These are phyloP conservation scores for Lottia gigantea DNA, from an alignment of 2,888 invertebrate genomes.

Conservation along the genomic window DNA sequence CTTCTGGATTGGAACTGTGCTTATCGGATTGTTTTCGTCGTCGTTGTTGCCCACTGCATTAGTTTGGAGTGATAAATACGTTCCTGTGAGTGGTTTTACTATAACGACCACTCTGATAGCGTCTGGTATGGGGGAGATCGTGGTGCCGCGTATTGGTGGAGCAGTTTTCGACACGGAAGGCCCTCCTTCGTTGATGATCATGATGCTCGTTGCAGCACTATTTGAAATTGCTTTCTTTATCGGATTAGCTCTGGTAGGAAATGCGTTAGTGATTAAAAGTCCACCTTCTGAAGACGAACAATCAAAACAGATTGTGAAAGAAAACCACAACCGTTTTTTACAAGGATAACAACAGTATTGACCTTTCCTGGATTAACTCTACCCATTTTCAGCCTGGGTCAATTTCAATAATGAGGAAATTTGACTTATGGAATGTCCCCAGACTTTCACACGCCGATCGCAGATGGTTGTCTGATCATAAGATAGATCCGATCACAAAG, in stretches of 20 bases:
- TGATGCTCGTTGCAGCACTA: conserved; percentile 11
- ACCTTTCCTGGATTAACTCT: too few relatives aligned
- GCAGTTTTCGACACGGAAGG: conserved; percentile 18
- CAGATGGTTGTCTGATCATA: too few relatives aligned
- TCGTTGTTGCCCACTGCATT: conserved; percentile 27
- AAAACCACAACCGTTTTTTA: too few relatives aligned
- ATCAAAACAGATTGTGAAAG: too few relatives aligned
- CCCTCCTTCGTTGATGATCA: conserved; percentile 14
- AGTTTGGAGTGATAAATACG: conserved; percentile 24
- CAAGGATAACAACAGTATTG: too few relatives aligned
- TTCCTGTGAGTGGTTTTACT: conserved; percentile 20
- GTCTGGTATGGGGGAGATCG: conserved; percentile 29
- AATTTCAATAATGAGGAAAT: too few relatives aligned
- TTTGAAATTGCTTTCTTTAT: background rate
- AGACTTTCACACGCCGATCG: too few relatives aligned
- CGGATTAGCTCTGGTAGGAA: background rate
- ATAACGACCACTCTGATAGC: conserved; percentile 25
- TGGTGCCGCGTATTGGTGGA: conserved; percentile 26
- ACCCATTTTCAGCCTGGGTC: too few relatives aligned
- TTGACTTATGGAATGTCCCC: too few relatives aligned
- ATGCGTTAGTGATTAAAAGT: background rate
- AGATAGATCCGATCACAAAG: too few relatives aligned
- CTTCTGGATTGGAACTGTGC: conserved; percentile 30
- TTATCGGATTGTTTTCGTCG: conserved; percentile 27
- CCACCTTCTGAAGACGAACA: too few relatives aligned